A percentile compares a stretch with the other conserved stretches of the same genome.
These are phyloP conservation scores for Eleutherodactylus coqui DNA, from an alignment of 2,797 vertebrate genomes.

Conservation along the genomic window DNA sequence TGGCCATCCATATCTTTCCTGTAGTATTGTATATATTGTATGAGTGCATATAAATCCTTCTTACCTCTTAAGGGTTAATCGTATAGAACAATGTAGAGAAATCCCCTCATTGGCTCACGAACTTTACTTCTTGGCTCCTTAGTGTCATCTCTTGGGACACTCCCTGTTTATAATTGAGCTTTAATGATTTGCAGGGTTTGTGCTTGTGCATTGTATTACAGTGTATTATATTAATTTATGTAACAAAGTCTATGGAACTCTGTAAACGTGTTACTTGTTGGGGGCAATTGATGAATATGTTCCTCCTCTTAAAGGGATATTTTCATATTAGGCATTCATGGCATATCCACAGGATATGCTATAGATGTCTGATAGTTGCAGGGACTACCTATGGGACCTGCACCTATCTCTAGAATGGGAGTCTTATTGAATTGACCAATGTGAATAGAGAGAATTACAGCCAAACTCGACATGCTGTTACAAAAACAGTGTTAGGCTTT, in stretches of 20 bases:
- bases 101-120: neutral
- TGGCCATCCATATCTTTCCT: neutral
- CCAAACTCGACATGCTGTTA: too few relatives aligned
- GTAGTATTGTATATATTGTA: neutral
- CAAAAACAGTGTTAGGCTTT: too few relatives aligned
- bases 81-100: neutral
- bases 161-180: constrained; percentile 31
- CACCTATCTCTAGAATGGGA: too few relatives aligned
- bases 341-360: too few relatives aligned
- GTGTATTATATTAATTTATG: constrained; percentile 23
- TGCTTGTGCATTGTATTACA: neutral
- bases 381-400: too few relatives aligned
- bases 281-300: neutral
- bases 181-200: constrained; percentile 36
- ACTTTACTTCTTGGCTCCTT: neutral
- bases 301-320: neutral
- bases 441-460: too few relatives aligned
- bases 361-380: too few relatives aligned
- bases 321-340: too few relatives aligned
- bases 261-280: neutral
- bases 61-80: neutral
- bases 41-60: neutral
- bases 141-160: neutral
- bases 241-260: neutral
- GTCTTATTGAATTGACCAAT: too few relatives aligned